These are phyloP conservation scores for Parasteatoda lunata DNA, from an alignment of 2,888 invertebrate genomes.

Conservation along the genomic window DNA sequence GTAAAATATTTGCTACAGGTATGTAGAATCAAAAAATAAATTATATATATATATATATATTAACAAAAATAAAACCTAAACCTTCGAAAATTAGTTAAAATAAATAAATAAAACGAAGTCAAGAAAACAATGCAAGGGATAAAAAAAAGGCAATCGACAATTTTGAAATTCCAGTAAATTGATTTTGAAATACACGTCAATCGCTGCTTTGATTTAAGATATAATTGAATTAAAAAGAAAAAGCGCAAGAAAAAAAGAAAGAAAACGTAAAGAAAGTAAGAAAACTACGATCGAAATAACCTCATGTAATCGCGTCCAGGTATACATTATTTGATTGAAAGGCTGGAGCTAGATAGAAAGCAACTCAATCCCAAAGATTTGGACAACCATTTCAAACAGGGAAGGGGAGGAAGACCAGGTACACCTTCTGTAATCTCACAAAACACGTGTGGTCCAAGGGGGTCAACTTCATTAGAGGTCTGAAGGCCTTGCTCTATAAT, in stretches of 20 bases:
- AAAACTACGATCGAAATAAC: conserved; percentile 30
- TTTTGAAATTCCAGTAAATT: background rate
- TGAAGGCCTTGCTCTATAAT: conserved; percentile 62
- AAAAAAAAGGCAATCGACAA: background rate
- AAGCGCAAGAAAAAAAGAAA: background rate
- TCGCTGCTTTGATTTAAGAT: conserved; percentile 41
- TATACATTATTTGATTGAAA: no score
- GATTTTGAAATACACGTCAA: background rate
- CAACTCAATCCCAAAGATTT: conserved; percentile 50
- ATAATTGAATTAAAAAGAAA: background rate
- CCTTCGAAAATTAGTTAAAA: no score
- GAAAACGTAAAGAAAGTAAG: conserved; percentile 2
- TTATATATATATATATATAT: no score
- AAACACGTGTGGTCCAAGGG: conserved; percentile 55
- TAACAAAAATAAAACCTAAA: no score
- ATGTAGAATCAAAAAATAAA: no score
- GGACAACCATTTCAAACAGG: conserved; percentile 26
- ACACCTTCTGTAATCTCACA: conserved; percentile 61
- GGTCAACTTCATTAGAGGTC: conserved; percentile 67
- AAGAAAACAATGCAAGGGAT: background rate
- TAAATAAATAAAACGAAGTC: background rate
- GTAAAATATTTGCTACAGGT: no score
- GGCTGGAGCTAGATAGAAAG: background rate
- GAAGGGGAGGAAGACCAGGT: conserved; percentile 13
- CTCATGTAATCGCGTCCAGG: background rate